Evolutionary conservation across 2,113 vertebrate genomes (phyloP), one percentile per base, ranked within the genome.

Genomic region (Tupaia tana): DNA sequence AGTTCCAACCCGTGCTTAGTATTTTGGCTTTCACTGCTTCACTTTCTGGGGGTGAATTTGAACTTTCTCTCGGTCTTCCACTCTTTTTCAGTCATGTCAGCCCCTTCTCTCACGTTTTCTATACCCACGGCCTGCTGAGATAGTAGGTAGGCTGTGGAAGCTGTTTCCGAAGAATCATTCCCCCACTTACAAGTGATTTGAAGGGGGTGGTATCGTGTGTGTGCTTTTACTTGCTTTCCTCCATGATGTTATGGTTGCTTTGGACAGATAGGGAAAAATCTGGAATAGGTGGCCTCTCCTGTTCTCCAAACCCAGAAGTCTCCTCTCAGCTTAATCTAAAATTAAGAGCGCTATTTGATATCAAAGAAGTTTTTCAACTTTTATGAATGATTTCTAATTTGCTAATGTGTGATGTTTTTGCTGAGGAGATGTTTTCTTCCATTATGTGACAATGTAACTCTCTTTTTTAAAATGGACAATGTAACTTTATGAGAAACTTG

Each of bases 361-460:
- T 71, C 56, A 91, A 77, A 61, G 71, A 89, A 71, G 1, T 63
- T 77, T 89, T 93, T 81, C 34, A 71, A 19, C n/a, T 91, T 82
- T 86, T 79, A n/a, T 52, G 90, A 73, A 61, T 96, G 56, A 85
- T 71, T 92, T 95, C 16, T 24, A 27, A 20, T 86, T 94, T 95
- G n/a, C n/a, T 75, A 43, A 78, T 88, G 85, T 83, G 43, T 88
- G 75, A n/a, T n/a, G 59, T 56, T 91, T 84, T 95, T 92, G 64
- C 34, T 82, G 69, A 81, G 25, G 70, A 90, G 13, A 31, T 92
- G 59, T 90, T 89, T 86, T 94, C 69, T 87, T 64, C 52, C 19
- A 19, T 81, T 84, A 81, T 84, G 93, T 87, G 18, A n/a, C n/a
- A n/a, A n/a, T n/a, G n/a, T n/a, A n/a, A n/a, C n/a, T n/a, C n/a